Evolutionary conservation across 2,888 invertebrate species (phyloP).

Genomic region (Bruchidius siliquastri): DNA sequence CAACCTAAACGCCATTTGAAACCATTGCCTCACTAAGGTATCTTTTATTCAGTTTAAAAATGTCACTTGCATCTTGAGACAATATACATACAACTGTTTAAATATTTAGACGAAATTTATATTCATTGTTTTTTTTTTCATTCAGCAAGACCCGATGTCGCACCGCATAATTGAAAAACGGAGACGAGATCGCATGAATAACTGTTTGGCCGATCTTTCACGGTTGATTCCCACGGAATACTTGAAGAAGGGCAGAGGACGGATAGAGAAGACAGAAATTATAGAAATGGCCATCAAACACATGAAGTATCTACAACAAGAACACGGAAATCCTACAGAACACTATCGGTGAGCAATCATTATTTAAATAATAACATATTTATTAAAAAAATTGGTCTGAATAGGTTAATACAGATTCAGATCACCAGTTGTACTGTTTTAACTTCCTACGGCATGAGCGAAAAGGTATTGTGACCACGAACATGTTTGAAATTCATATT

Average conservation of each 20-base stretch:
- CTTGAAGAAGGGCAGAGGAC: slow-evolving; percentile 88
- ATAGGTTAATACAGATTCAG: too few relatives aligned
- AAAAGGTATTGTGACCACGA: too few relatives aligned
- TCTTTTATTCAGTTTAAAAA: too few relatives aligned
- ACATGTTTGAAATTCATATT: too few relatives aligned
- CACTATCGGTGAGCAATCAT: slow-evolving; percentile 42
- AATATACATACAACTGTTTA: too few relatives aligned
- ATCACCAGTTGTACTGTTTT: too few relatives aligned
- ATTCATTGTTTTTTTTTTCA: slow-evolving; percentile 1
- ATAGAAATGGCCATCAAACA: slow-evolving; percentile 97
- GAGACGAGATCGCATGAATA: slow-evolving; percentile 94
- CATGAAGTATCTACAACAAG: slow-evolving; percentile 81
- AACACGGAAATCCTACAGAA: slow-evolving; percentile 44
- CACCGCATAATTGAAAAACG: slow-evolving; percentile 96
- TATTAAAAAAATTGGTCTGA: too few relatives aligned
- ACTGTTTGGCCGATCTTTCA: slow-evolving; percentile 89
- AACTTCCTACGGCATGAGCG: too few relatives aligned
- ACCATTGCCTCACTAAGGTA: too few relatives aligned
- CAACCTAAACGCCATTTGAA: too few relatives aligned
- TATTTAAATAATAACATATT: too few relatives aligned
- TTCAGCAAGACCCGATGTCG: slow-evolving; percentile 92
- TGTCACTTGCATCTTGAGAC: too few relatives aligned
- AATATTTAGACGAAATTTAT: background rate
- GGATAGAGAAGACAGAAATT: slow-evolving; percentile 96
- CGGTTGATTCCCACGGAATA: slow-evolving; percentile 90